These are phyloP conservation scores for Heterodera filipjevi DNA, from an alignment of 2,888 invertebrate genomes.

Conservation along the genomic window DNA sequence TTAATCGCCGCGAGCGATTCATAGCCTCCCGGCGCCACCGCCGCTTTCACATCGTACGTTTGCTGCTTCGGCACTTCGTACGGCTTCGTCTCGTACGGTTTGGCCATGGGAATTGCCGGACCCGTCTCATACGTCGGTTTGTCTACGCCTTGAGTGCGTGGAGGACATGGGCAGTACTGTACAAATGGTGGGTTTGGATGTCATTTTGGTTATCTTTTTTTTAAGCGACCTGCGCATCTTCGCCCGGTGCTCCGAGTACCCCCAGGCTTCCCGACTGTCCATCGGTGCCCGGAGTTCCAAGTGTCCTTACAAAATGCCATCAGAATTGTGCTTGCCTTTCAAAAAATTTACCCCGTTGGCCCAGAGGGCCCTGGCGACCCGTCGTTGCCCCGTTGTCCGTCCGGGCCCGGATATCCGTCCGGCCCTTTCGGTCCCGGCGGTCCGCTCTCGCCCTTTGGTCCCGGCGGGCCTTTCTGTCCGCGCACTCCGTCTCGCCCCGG, in stretches of 20 bases:
- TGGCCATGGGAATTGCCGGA: neutral
- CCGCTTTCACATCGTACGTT: conserved; percentile 11
- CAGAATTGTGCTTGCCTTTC: neutral
- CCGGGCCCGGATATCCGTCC: conserved; percentile 46
- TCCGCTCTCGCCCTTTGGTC: conserved; percentile 45
- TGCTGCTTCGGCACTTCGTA: conserved; percentile 4
- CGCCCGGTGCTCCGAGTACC: conserved; percentile 39
- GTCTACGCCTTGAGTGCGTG: conserved; percentile 20
- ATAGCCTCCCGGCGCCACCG: neutral
- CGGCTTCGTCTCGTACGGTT: conserved; percentile 8
- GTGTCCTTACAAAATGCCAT: conserved; percentile 20
- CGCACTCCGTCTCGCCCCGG: conserved; percentile 44
- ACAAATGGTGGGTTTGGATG: neutral
- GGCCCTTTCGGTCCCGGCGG: conserved; percentile 45
- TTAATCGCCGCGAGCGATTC: neutral
- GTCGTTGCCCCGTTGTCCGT: conserved; percentile 48
- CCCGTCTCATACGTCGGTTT: neutral
- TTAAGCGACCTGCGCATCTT: conserved; percentile 35
- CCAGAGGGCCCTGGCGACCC: conserved; percentile 36
- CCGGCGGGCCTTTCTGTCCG: conserved; percentile 45
- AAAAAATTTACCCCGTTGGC: neutral
- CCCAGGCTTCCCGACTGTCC: conserved; percentile 38
- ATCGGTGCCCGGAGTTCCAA: conserved; percentile 40
- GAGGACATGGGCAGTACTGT: conserved; percentile 44
- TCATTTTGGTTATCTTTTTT: neutral